Percentiles rank a stretch among this genome's conserved stretches.
Evolutionary conservation across 2,888 invertebrate species (phyloP).

Genomic region (Cephalotes varians): DNA sequence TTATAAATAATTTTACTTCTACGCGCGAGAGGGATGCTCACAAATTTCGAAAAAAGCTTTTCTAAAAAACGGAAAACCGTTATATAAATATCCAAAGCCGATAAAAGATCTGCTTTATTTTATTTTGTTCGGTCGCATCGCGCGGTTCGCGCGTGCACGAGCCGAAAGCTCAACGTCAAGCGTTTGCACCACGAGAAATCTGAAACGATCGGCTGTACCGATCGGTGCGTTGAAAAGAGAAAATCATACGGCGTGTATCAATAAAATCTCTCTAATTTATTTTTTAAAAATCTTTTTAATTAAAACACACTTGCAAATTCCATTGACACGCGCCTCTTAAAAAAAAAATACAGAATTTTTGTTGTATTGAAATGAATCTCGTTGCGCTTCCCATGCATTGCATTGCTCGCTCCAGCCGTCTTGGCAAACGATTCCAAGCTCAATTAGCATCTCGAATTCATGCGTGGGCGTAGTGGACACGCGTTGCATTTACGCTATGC

Average conservation of each 20-base stretch:
- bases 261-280: neutral
- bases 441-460: conserved; percentile 69
- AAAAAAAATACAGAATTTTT: neutral
- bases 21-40: neutral
- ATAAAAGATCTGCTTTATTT: neutral
- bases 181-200: neutral
- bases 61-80: neutral
- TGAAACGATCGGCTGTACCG: neutral
- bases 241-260: neutral
- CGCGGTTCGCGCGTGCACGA: neutral
- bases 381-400: neutral
- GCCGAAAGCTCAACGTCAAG: neutral
- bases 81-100: neutral
- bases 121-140: neutral
- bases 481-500: conserved; percentile 47
- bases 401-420: conserved; percentile 49
- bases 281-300: conserved; percentile 22
- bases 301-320: neutral
- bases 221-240: neutral
- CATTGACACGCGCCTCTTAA: conserved; percentile 6
- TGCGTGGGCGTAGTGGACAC: conserved; percentile 61
- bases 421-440: conserved; percentile 64
- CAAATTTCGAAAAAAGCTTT: neutral
- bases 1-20: neutral
- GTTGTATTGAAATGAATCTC: neutral